Evolutionary conservation across 1,140 invertebrate species (phyloP).

Genomic region (Tetramorium parvispinum): DNA sequence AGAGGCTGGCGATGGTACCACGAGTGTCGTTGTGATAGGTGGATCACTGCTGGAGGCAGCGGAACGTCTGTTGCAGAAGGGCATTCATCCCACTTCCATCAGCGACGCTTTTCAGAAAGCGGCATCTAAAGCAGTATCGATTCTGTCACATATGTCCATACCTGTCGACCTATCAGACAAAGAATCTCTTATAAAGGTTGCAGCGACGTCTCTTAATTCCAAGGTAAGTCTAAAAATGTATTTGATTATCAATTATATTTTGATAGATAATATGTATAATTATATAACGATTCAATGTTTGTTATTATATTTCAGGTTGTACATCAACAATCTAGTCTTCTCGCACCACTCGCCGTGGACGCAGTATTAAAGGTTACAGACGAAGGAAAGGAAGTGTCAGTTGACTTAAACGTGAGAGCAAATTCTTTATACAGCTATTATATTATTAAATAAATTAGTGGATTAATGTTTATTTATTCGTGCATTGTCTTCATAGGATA

Average conservation of each 20-base stretch:
- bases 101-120: conserved; percentile 98
- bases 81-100: conserved; percentile 98
- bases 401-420: conserved; percentile 87
- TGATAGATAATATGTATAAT: too few species aligned
- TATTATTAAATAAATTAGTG: neutral
- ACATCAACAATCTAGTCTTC: conserved; percentile 97
- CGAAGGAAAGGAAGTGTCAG: conserved; percentile 87
- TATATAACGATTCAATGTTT: conserved; percentile 18
- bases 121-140: conserved; percentile 93
- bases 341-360: conserved; percentile 98
- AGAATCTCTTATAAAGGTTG: conserved; percentile 96
- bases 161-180: conserved; percentile 95
- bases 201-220: conserved; percentile 98
- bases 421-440: neutral
- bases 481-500: conserved; percentile 87
- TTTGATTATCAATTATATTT: neutral
- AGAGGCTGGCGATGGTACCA: conserved; percentile 99
- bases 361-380: conserved; percentile 95
- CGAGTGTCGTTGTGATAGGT: conserved; percentile 98
- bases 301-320: conserved; percentile 89
- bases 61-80: conserved; percentile 96
- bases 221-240: conserved; percentile 89
- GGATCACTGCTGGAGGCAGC: conserved; percentile 98
- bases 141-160: conserved; percentile 94
- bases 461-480: neutral